phyloP scores from a whole-genome alignment of 2,797 vertebrate species.

The Myoxocephalus aenaeus region DNA sequence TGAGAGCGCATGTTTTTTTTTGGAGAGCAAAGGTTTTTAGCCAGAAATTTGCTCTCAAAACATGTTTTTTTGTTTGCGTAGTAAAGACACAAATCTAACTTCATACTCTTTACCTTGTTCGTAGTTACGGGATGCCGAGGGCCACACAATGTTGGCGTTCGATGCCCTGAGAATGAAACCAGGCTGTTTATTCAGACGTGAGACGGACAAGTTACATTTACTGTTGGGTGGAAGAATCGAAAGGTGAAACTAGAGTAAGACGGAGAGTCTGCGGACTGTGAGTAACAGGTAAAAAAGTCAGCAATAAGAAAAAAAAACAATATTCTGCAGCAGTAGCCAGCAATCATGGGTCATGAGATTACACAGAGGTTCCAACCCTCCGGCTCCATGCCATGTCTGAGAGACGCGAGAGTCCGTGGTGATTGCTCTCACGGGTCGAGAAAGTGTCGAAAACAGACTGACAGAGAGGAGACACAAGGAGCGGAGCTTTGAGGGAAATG shows the following conservation, averaged over 20 bases:
- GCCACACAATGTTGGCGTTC: no score
- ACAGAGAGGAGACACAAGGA: slow-evolving; percentile 22
- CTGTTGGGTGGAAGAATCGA: not conserved
- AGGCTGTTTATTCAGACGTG: not conserved
- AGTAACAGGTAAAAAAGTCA: not conserved
- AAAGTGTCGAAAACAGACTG: slow-evolving; percentile 1
- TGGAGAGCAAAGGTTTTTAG: no score
- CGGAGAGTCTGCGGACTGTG: not conserved
- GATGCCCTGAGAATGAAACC: not conserved
- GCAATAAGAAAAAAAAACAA: not conserved
- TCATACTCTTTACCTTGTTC: no score
- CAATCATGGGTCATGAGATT: not conserved
- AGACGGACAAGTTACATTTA: not conserved
- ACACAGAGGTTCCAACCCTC: not conserved
- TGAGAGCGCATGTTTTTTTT: no score
- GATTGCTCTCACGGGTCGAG: slow-evolving; percentile 8
- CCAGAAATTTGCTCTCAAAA: no score
- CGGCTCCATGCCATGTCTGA: slow-evolving; percentile 6
- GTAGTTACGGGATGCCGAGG: no score
- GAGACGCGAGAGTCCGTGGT: slow-evolving; percentile 22
- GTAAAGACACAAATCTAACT: no score
- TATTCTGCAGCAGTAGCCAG: slow-evolving; percentile 2
- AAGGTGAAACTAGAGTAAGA: not conserved
- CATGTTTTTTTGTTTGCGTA: no score
- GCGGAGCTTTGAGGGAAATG: slow-evolving; percentile 42